Base-by-base conservation (phyloP, 2,113 vertebrate genomes). In the Cryptomyrus ogoouensis region DNA sequence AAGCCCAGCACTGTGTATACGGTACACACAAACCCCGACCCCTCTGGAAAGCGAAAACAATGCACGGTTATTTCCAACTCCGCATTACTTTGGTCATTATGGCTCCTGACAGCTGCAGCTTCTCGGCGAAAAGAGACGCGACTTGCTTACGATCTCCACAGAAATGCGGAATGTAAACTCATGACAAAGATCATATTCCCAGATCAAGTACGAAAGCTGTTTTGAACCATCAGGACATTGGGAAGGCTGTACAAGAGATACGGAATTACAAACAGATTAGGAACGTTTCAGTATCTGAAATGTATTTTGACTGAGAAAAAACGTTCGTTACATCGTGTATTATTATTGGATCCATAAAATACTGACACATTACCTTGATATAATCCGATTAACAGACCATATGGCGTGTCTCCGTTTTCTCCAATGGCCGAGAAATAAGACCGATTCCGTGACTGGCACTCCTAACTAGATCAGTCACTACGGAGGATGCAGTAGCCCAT, bases 61-160 rank as follows among this genome's bases (percentile, higher is more conserved):
- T 80, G 35, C 74, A 17, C 5, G 35, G 35, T 42, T 42, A 88
- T 42, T 39, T 44, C 56, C 3, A 62, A 24, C 87, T 44, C 87
- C 35, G 58, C 87, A n/a, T 88, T 62, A 46, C 56, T 62, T 88
- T 62, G 39, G 50, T 46, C 87, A 9, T 62, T 88, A 62, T 44
- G 87, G 56, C 17, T 44, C 17, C 87, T 46, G 53, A 88, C 87
- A 88, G 87, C 87, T 88, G 87, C 53, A n/a, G 53, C 19, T 9
- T 66, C 87, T 27, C 19, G n/a, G 35, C 56, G 21, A 39, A 58
- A 42, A 88, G 31, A 42, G 74, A 17, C 5, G 15, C 31, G 31
- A 39, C 35, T 77, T 17, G 70, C 4, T 15, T 77, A 35, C 1
- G 31, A 27, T n/a, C 35, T n/a, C 15, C 74, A 80, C 17, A 42